Percentiles rank a stretch among this genome's conserved stretches.
These are phyloP conservation scores for Steromphala cineraria DNA, from an alignment of 2,888 invertebrate species.

Conservation along the genomic window DNA sequence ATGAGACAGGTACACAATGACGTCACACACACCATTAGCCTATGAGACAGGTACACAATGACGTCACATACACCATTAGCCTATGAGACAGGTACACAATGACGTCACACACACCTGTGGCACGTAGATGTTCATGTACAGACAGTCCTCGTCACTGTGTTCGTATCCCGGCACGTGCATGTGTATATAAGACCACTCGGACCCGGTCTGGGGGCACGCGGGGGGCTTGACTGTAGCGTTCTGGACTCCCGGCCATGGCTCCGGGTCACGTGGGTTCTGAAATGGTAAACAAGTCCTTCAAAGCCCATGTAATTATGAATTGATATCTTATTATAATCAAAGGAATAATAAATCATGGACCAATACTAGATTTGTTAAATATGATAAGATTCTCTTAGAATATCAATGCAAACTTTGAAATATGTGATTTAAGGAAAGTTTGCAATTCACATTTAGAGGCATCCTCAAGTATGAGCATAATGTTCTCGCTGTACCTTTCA, in stretches of 20 bases:
- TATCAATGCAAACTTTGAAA: no score
- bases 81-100: no score
- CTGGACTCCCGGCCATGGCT: conserved; percentile 30
- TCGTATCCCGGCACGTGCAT: conserved; percentile 39
- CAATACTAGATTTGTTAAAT: no score
- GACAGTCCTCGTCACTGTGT: conserved; percentile 41
- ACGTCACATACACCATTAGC: not conserved
- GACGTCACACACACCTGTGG: conserved; percentile 30
- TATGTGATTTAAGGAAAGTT: no score
- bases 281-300: not conserved
- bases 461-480: no score
- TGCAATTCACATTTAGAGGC: no score
- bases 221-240: conserved; percentile 30
- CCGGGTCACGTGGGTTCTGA: conserved; percentile 37
- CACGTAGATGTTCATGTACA: conserved; percentile 50
- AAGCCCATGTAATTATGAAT: not conserved
- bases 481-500: no score
- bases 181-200: conserved; percentile 31
- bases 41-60: no score
- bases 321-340: not conserved
- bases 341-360: no score
- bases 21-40: no score
- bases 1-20: no score
- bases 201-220: conserved; percentile 42
- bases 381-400: no score